These are phyloP conservation scores for Phymanthus crucifer DNA, from an alignment of 92 coral and sea anemone genomes.

Conservation along the genomic window DNA sequence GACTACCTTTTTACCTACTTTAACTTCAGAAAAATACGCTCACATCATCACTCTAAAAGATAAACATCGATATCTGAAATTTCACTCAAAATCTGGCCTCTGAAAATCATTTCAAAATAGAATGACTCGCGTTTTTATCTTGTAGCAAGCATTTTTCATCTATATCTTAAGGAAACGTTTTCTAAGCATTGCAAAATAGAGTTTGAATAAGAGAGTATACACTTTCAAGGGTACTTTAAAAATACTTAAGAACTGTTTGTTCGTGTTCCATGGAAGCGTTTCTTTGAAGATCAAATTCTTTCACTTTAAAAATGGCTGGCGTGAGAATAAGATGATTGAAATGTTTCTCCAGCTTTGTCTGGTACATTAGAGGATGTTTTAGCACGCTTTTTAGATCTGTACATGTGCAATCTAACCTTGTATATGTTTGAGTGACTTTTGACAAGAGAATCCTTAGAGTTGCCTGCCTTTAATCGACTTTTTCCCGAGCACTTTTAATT, in stretches of 20 bases:
- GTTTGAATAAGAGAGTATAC: neutral
- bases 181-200: no score
- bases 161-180: no score
- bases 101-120: no score
- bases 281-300: neutral
- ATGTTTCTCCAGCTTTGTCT: neutral
- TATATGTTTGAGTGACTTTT: neutral
- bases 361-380: neutral
- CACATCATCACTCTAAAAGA: no score
- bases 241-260: neutral
- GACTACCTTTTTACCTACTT: neutral
- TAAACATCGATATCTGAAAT: no score
- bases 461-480: neutral
- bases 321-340: neutral
- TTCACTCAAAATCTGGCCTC: no score
- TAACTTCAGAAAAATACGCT: neutral
- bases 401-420: neutral
- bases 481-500: neutral
- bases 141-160: no score
- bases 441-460: neutral
- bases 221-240: neutral
- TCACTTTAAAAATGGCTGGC: neutral
- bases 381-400: neutral
- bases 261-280: neutral
- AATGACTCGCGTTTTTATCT: no score